phyloP scores from a whole-genome alignment of 2,888 invertebrate genomes.

The Lissocephala sabroskyi region DNA sequence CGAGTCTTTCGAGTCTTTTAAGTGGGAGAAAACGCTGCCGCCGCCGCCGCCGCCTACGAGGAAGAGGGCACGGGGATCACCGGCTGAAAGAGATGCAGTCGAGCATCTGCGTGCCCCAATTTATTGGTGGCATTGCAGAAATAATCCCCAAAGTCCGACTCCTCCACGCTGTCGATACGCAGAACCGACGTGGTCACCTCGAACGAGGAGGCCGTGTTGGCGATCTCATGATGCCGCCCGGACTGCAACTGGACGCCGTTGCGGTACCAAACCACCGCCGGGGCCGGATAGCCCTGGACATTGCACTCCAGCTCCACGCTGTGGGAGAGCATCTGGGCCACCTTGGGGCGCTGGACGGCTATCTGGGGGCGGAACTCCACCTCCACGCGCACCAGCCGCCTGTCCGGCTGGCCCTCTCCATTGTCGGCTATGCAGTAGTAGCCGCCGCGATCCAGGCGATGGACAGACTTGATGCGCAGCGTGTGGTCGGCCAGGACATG shows the following conservation, averaged over 20 bases:
- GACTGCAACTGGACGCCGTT: conserved; percentile 65
- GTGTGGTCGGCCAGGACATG: conserved; percentile 55
- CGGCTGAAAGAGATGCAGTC: conserved; percentile 68
- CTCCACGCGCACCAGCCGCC: conserved; percentile 66
- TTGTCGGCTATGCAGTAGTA: conserved; percentile 71
- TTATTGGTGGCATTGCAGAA: conserved; percentile 72
- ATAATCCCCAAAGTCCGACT: conserved; percentile 69
- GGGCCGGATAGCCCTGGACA: conserved; percentile 70
- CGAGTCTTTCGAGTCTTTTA: neutral
- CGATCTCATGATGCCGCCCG: conserved; percentile 58
- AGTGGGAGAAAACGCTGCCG: neutral
- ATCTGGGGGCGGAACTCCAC: conserved; percentile 71
- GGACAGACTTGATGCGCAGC: conserved; percentile 59
- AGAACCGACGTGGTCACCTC: conserved; percentile 70
- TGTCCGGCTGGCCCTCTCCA: conserved; percentile 68
- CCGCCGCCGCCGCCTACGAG: conserved; percentile 20
- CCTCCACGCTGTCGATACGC: conserved; percentile 61
- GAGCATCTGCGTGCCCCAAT: conserved; percentile 68
- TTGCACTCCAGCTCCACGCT: conserved; percentile 68
- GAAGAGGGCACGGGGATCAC: conserved; percentile 64
- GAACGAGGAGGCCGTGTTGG: conserved; percentile 68
- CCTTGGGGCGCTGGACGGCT: conserved; percentile 67
- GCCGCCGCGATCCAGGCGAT: conserved; percentile 69
- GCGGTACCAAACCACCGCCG: conserved; percentile 68
- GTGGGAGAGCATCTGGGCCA: conserved; percentile 67